phyloP scores from a whole-genome alignment of 1,140 invertebrate genomes.

The Zaprionus inermis region DNA sequence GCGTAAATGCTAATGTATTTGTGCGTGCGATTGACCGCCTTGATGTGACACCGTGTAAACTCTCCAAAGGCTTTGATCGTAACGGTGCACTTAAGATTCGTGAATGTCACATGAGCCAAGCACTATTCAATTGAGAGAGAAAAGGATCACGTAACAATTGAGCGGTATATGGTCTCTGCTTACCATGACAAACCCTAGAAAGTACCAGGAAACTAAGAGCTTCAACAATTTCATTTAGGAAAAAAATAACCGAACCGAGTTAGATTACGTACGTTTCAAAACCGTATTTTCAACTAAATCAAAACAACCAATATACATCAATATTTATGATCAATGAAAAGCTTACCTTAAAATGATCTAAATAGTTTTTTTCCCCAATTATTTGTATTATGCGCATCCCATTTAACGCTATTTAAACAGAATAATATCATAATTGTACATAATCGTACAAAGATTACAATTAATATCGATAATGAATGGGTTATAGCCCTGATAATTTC shows the following conservation, averaged over 20 bases:
- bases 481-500: constrained; percentile 51
- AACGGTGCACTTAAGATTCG: constrained; percentile 46
- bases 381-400: too few species aligned
- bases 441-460: constrained; percentile 41
- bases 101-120: constrained; percentile 27
- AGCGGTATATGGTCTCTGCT: background rate
- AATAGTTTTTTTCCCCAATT: too few species aligned
- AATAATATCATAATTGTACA: background rate
- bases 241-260: too few species aligned
- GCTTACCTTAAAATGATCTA: too few species aligned
- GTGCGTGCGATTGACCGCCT: constrained; percentile 40
- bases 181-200: background rate
- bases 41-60: constrained; percentile 39
- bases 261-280: too few species aligned
- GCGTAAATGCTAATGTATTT: constrained; percentile 15
- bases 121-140: background rate
- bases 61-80: background rate
- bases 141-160: background rate
- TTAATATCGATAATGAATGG: constrained; percentile 42
- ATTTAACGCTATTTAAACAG: background rate
- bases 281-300: too few species aligned
- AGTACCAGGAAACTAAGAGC: background rate
- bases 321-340: too few species aligned
- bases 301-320: too few species aligned
- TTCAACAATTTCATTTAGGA: too few species aligned